Conservation (phyloP, 1,140 invertebrate species). For the Physella acuta region DNA sequence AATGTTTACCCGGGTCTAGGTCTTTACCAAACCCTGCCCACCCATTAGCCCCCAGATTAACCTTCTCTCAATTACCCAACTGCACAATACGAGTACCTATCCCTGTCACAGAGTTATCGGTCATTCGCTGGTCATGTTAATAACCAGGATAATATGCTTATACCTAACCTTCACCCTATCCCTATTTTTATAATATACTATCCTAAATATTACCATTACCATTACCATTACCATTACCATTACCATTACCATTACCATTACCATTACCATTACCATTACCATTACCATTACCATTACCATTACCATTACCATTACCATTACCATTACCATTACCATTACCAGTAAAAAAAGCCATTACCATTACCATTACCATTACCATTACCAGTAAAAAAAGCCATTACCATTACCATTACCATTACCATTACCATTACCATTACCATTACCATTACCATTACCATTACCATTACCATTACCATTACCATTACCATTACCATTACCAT, state of each 20-base stretch:
- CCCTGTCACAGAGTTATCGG: too few relatives aligned
- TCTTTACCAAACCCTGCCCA: too few relatives aligned
- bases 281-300: slow-evolving; percentile 1
- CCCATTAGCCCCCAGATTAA: too few relatives aligned
- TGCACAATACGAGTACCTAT: too few relatives aligned
- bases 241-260: slow-evolving; percentile 3
- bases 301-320: background rate
- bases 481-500: slow-evolving; percentile 4
- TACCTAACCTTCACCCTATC: too few relatives aligned
- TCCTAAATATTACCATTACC: background rate
- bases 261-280: background rate
- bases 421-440: background rate
- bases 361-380: background rate
- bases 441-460: background rate
- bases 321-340: background rate
- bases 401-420: background rate
- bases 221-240: background rate
- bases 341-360: background rate
- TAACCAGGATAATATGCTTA: too few relatives aligned
- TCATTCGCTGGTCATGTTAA: too few relatives aligned
- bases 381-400: background rate
- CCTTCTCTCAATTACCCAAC: too few relatives aligned
- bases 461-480: background rate
- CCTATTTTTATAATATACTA: too few relatives aligned
- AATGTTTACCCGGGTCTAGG: too few relatives aligned